Conservation (phyloP, 2,113 vertebrate species). For the Elephas maximus region DNA sequence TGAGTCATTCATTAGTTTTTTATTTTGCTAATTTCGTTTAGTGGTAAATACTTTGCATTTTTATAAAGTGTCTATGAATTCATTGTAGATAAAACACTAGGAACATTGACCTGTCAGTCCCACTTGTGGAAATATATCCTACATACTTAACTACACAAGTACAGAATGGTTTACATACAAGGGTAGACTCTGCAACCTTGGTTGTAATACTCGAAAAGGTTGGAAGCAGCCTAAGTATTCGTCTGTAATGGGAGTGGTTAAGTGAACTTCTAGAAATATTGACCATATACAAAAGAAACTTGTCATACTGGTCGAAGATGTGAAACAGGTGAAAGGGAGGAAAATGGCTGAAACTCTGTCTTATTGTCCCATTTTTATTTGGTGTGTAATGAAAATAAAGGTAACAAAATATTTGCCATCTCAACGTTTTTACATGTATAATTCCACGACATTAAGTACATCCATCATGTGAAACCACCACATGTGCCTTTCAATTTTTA, state of each 20-base stretch:
- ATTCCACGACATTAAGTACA: too few relatives aligned
- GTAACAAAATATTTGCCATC: too few relatives aligned
- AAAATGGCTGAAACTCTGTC: not conserved
- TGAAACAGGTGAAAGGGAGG: not conserved
- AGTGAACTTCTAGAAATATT: not conserved
- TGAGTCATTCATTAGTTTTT: not conserved
- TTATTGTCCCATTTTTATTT: not conserved
- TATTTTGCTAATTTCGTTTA: not conserved
- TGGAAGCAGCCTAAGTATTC: not conserved
- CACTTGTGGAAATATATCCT: not conserved
- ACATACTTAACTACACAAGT: not conserved
- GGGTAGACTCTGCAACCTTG: not conserved
- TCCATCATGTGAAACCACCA: too few relatives aligned
- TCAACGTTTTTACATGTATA: too few relatives aligned
- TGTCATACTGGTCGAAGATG: not conserved
- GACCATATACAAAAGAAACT: not conserved
- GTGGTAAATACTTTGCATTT: not conserved
- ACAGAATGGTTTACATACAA: not conserved
- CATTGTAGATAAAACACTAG: not conserved
- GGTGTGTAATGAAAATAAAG: not conserved
- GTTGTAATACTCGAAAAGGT: not conserved
- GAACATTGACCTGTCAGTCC: not conserved
- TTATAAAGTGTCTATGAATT: not conserved
- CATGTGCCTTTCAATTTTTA: not conserved
- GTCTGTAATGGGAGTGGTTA: not conserved